These are phyloP conservation scores for Enteromius mattozi DNA, from an alignment of 2,797 vertebrate genomes.

Conservation along the genomic window DNA sequence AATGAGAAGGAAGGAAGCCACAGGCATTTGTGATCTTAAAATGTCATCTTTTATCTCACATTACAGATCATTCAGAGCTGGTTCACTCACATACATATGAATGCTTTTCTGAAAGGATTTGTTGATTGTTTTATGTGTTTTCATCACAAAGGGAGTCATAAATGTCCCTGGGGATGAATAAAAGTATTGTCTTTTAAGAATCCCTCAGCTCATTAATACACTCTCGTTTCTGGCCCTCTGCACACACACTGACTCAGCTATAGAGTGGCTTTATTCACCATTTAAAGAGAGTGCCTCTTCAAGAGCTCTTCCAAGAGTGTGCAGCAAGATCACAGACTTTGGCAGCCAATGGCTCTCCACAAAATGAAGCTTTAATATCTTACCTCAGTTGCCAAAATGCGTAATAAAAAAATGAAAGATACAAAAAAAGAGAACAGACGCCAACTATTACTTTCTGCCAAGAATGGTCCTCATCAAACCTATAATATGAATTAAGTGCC, in stretches of 20 bases:
- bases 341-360: constrained; percentile 30
- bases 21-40: constrained; percentile 24
- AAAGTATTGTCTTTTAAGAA: constrained; percentile 27
- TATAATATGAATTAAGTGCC: constrained; percentile 1
- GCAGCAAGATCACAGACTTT: constrained; percentile 37
- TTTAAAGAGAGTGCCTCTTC: constrained; percentile 47
- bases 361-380: constrained; percentile 42
- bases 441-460: constrained; percentile 31
- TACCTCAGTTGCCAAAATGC: constrained; percentile 30
- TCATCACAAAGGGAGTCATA: not conserved
- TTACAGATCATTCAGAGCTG: constrained; percentile 4
- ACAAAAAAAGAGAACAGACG: not conserved
- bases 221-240: constrained; percentile 26
- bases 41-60: constrained; percentile 31
- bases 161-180: not conserved
- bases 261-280: constrained; percentile 43
- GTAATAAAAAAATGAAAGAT: not conserved
- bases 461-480: not conserved
- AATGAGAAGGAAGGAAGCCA: constrained; percentile 27
- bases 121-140: not conserved
- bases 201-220: constrained; percentile 29
- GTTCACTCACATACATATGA: not conserved
- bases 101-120: not conserved
- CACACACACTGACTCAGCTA: constrained; percentile 24
- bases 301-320: constrained; percentile 32